Percentiles rank a stretch among this genome's conserved stretches.
These are phyloP conservation scores for Trachythela sp. DNA, from an alignment of 64 coral and sea anemone species.

Conservation along the genomic window DNA sequence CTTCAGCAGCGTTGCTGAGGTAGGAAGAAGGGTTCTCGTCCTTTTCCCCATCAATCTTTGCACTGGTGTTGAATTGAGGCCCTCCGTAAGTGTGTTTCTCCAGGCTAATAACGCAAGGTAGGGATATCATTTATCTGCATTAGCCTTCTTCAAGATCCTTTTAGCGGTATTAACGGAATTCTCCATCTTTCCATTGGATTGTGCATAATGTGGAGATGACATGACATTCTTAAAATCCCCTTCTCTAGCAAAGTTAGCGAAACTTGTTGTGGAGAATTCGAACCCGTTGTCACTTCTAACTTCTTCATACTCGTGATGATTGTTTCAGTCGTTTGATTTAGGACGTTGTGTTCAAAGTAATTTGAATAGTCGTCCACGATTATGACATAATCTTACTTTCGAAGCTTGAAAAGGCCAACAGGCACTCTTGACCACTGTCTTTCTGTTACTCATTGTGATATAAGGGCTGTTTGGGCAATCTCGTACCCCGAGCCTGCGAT, in stretches of 20 bases:
- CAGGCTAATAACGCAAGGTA: slow-evolving; percentile 48
- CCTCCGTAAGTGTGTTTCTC: slow-evolving; percentile 45
- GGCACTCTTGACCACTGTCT: not conserved
- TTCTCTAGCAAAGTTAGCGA: slow-evolving; percentile 29
- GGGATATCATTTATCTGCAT: slow-evolving; percentile 19
- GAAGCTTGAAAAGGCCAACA: slow-evolving; percentile 11
- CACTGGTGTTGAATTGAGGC: slow-evolving; percentile 23
- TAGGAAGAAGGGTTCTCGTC: slow-evolving; percentile 43
- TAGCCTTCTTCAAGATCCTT: slow-evolving; percentile 42
- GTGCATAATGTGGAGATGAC: slow-evolving; percentile 21
- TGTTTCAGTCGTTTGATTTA: not conserved
- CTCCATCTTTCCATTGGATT: slow-evolving; percentile 54
- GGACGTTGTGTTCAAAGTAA: not conserved
- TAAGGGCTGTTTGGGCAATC: slow-evolving; percentile 29
- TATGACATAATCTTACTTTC: slow-evolving; percentile 31
- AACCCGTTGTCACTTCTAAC: slow-evolving; percentile 45
- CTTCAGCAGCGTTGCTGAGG: slow-evolving; percentile 35
- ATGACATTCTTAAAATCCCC: slow-evolving; percentile 39
- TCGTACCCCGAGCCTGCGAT: not conserved
- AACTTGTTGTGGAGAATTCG: slow-evolving; percentile 40
- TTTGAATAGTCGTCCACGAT: slow-evolving; percentile 49
- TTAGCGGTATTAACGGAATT: slow-evolving; percentile 39
- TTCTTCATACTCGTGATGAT: slow-evolving; percentile 26
- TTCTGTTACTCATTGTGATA: slow-evolving; percentile 22
- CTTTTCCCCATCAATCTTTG: slow-evolving; percentile 37